Conservation (phyloP, 1,140 invertebrate species). For the Cydia amplana region DNA sequence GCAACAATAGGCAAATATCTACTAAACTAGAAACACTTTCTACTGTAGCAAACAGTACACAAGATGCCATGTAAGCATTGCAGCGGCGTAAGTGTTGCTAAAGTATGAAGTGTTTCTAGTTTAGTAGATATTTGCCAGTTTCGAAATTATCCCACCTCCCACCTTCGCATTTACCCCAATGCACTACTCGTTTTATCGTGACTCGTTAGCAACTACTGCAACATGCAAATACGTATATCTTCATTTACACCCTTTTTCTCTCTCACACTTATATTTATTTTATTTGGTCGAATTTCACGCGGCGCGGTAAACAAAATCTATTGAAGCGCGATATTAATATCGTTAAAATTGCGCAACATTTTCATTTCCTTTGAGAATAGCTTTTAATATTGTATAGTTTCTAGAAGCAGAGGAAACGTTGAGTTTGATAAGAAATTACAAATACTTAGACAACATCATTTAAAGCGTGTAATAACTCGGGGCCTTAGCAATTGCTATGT, state of each 20-base stretch:
- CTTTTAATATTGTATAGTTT: conserved; percentile 5
- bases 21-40: too few species aligned
- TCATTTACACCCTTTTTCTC: not conserved
- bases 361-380: not conserved
- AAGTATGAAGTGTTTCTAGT: too few species aligned
- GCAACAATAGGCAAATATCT: too few species aligned
- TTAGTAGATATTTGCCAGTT: too few species aligned
- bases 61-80: too few species aligned
- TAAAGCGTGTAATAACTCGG: not conserved
- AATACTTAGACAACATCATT: not conserved
- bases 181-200: too few species aligned
- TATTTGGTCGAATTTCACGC: not conserved
- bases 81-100: too few species aligned
- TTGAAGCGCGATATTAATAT: not conserved
- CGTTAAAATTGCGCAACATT: conserved; percentile 2
- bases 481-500: too few species aligned
- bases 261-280: not conserved
- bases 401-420: not conserved
- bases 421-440: not conserved
- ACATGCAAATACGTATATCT: not conserved
- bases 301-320: not conserved
- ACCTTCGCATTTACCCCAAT: too few species aligned
- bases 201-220: not conserved
- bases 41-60: too few species aligned
- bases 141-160: too few species aligned